These are phyloP conservation scores for Sus cebifrons DNA, from an alignment of 2,797 vertebrate species.

Conservation along the genomic window DNA sequence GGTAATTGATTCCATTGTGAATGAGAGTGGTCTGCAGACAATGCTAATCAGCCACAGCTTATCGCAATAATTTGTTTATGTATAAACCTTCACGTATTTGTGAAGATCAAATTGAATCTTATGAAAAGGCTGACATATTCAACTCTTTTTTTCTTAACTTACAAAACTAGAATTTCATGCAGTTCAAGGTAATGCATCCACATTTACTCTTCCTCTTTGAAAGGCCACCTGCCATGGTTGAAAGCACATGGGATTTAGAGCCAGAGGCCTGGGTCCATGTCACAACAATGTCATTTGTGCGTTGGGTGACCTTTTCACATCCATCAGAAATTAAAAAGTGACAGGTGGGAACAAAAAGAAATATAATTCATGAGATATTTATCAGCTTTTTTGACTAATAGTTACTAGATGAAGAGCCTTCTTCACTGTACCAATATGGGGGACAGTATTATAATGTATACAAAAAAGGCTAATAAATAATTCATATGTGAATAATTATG, in stretches of 20 bases:
- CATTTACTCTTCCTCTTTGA: conserved; percentile 37
- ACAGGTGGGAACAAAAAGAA: conserved; percentile 4
- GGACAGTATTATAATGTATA: background rate
- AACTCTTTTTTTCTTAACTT: background rate
- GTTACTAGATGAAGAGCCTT: background rate
- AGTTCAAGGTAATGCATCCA: background rate
- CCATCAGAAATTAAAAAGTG: conserved; percentile 14
- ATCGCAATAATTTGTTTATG: background rate
- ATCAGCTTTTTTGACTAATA: background rate
- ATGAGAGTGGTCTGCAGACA: background rate
- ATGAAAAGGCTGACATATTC: conserved; percentile 5
- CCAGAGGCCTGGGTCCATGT: background rate
- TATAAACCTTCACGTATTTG: conserved; percentile 11
- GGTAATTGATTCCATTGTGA: conserved; percentile 13
- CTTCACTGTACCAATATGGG: background rate
- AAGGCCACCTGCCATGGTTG: conserved; percentile 16
- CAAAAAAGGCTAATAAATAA: background rate
- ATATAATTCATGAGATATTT: conserved; percentile 58
- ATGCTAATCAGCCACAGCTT: background rate
- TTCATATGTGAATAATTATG: background rate
- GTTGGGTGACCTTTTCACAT: conserved; percentile 61
- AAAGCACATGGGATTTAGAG: conserved; percentile 62
- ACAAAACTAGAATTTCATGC: conserved; percentile 34
- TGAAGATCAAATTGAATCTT: background rate
- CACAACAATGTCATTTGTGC: background rate